Conservation (phyloP, 1,140 invertebrate genomes). For the Microplitis demolitor region DNA sequence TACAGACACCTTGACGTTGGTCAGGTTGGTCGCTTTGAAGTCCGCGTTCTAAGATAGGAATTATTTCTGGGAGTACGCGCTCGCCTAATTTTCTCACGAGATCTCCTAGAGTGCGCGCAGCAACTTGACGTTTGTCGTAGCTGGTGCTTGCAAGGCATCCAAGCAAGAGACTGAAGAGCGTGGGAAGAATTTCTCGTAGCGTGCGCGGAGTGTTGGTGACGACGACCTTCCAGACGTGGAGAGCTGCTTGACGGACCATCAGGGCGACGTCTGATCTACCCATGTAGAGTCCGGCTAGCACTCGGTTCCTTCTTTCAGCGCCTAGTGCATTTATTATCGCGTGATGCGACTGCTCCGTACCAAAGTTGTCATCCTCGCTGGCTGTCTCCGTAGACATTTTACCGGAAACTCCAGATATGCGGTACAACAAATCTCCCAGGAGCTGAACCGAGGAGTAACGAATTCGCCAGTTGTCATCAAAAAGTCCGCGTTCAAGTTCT, state of each 20-base stretch:
- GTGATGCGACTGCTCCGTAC: slow-evolving; percentile 93
- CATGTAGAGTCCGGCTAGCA: slow-evolving; percentile 96
- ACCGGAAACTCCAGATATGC: slow-evolving; percentile 95
- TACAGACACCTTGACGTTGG: slow-evolving; percentile 97
- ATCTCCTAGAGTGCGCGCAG: slow-evolving; percentile 95
- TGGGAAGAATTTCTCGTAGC: slow-evolving; percentile 94
- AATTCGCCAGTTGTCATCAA: slow-evolving; percentile 99
- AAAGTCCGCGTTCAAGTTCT: slow-evolving; percentile 90
- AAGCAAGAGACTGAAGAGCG: slow-evolving; percentile 88
- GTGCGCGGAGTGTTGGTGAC: slow-evolving; percentile 96
- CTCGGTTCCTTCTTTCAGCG: slow-evolving; percentile 86
- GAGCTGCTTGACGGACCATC: slow-evolving; percentile 94
- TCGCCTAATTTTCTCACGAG: slow-evolving; percentile 97
- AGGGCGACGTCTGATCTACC: slow-evolving; percentile 94
- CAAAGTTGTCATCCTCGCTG: slow-evolving; percentile 98
- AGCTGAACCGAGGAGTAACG: slow-evolving; percentile 94
- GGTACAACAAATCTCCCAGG: slow-evolving; percentile 94
- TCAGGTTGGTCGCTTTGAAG: slow-evolving; percentile 89
- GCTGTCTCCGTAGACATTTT: slow-evolving; percentile 99
- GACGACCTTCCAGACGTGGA: slow-evolving; percentile 97
- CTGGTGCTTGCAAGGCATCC: slow-evolving; percentile 94
- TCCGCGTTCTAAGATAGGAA: slow-evolving; percentile 94
- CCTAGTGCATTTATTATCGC: slow-evolving; percentile 90
- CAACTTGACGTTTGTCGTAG: slow-evolving; percentile 94
- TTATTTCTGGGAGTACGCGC: slow-evolving; percentile 95